Base-by-base conservation (phyloP, 2,113 vertebrate species). In the Phalacrocorax aristotelis region DNA sequence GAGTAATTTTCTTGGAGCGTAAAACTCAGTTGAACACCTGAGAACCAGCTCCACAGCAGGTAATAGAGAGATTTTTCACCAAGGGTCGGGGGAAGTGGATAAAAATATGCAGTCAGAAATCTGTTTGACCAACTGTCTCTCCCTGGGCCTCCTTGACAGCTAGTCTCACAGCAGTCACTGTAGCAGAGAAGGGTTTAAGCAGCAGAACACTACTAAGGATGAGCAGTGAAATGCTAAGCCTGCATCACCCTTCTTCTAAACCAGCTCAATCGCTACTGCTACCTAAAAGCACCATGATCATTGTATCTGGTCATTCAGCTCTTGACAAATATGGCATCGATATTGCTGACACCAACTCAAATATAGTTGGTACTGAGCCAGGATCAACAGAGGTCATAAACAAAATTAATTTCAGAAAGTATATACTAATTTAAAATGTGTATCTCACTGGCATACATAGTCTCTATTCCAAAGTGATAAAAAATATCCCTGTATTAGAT, bases 331-430 rank as follows among this genome's bases (percentile, higher is more conserved):
- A 95, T 1, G 46, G 74, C 78, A 69, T 46, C 66, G 36, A 78
- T 87, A 91, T 38, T 90, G 89, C 91, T 93, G 93, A 95, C 61
- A 60, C 18, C 57, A 91, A 42, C 40, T 66, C 72, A 78, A 83
- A 72, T 54, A 46, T 5, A 82, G 77, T 83, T 89, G 77, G 76
- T 89, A 76, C 52, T 7, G 44, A 78, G 32, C 66, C 46, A 86
- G 44, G 52, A 89, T 75, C 86, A 88, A 87, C 71, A 74, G 62
- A 77, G 78, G 58, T 81, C 71, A 83, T 32, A 72, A 61, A 88
- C 17, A 14, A 51, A 93, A 93, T 78, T 92, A 27, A 77, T 87
- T 97, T 72, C 52, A 84, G 36, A 74, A 78, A 81, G 19, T 34
- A 69, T n/a, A 51, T 9, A 57, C 40, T 90, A 13, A 88, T 90